Evolutionary conservation across 2,797 vertebrate genomes (phyloP), one percentile per base, ranked within the genome.

Genomic region (Sebastes hubbsi): DNA sequence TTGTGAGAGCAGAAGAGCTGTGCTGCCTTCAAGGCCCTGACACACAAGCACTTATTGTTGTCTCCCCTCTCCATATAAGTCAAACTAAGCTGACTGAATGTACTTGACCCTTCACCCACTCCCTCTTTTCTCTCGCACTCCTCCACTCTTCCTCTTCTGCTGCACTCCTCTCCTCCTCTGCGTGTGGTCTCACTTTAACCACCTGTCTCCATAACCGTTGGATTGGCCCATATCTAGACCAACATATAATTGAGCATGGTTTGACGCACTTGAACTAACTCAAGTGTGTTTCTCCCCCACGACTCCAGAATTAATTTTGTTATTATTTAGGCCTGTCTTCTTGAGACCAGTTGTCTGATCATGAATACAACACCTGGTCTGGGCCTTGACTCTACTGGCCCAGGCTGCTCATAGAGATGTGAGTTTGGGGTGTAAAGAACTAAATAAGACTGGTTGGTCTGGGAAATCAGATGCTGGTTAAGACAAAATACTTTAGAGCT

Each of bases 21-120:
- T 24, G 67, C 83, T 90, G 78, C 77, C 87, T 86, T 72, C 64
- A 75, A 88, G 81, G 71, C 60, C 65, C 76, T 73, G 64, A 82
- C 83, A 88, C 77, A 90, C 85, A 91, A 91, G 89, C 74, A 85
- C 89, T 88, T 90, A 89, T 91, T 94, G 90, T 92, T 91, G 87
- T 91, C 78, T 81, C 85, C 73, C 58, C 80, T 89, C 83, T 88
- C 81, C 77, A 88, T 88, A 87, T 89, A 93, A 92, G 93, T 94
- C 92, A 94, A 90, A 88, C 88, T 91, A 89, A 92, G 85, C 87
- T 92, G 91, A 91, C 87, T 93, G 89, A 89, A 93, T 94, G 87
- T 91, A 91, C 93, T 92, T 94, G 88, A 92, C 92, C 92, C 79
- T 78, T 91, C 88, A 89, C 88, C 91, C 75, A 66, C 84, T 87